Evolutionary conservation across 2,113 vertebrate species (phyloP).

Genomic region (Aldabrachelys gigantea): DNA sequence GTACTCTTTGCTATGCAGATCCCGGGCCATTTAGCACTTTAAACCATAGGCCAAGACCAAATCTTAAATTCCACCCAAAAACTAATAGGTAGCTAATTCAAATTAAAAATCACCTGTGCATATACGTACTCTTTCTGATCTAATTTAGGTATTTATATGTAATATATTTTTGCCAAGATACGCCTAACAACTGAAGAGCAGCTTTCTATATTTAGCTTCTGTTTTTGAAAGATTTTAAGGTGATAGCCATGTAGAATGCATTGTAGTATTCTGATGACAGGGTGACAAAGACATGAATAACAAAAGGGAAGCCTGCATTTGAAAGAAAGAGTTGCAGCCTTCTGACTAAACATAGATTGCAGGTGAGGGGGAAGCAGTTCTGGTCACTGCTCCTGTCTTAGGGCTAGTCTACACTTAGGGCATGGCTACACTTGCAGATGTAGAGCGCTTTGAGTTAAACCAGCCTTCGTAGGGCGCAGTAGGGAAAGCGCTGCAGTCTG

Average conservation of each 20-base stretch:
- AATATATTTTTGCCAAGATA: conserved; percentile 12
- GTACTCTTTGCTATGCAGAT: background rate
- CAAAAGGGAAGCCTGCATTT: conserved; percentile 22
- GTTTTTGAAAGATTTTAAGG: conserved; percentile 3
- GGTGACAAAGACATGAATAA: conserved; percentile 37
- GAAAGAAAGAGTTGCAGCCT: conserved; percentile 36
- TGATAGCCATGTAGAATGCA: conserved; percentile 31
- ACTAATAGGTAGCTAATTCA: conserved; percentile 12
- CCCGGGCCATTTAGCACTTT: conserved; percentile 25
- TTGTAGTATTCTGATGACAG: conserved; percentile 46
- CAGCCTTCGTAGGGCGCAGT: no score
- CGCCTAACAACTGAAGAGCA: background rate
- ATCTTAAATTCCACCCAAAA: conserved; percentile 11
- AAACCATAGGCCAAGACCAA: background rate
- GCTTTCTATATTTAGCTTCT: background rate
- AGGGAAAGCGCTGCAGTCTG: no score
- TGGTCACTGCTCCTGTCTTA: conserved; percentile 20
- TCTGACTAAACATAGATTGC: conserved; percentile 40
- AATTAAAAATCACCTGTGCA: background rate
- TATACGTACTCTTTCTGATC: background rate
- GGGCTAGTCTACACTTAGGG: no score
- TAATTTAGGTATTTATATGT: background rate
- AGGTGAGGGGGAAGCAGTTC: conserved; percentile 26
- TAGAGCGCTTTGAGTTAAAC: no score
- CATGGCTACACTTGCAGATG: no score